Evolutionary conservation across 2,797 vertebrate species (phyloP), one percentile per base, ranked within the genome.

Genomic region (Hydrolagus colliei): DNA sequence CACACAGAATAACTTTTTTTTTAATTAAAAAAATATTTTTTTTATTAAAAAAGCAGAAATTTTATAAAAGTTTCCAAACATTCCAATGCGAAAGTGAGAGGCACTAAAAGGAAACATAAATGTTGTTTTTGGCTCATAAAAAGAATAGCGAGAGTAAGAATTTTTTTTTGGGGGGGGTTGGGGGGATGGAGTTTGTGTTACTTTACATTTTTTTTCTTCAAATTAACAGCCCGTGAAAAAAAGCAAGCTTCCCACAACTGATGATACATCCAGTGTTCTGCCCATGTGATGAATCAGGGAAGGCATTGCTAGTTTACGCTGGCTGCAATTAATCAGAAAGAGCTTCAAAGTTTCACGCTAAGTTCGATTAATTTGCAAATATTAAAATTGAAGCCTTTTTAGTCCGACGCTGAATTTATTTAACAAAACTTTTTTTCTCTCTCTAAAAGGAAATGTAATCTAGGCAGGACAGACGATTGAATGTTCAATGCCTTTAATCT

Each of bases 111-210:
- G 92, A 91, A 92, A 92, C 76, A 89, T 88, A 92, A 92, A 92
- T 95, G 92, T 95, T 93, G 93, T 93, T 93, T 94, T 93, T 97
- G 95, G 94, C 93, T 92, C 89, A 91, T 93, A 92, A 89, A 93
- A 93, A 92, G 92, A 94, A 94, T 93, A 92, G 91, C 91, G 93
- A 88, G 90, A 92, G 90, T 91, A 92, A 93, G 91, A 94, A 93
- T 93, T 93, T 91, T 27, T 27, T 27, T 27, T 27, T 27, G 27
- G 27, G 27, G 27, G 27, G 27, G 27, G 27, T 27, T 0, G 27
- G 27, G 27, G 27, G 27, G 27, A 27, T 92, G 92, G 93, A 91
- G 90, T 93, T 93, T 94, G 91, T 92, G 89, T 95, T 93, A 92
- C 93, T 94, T 93, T 92, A 90, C 90, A 92, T 92, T 93, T 27